Evolutionary conservation across 2,888 invertebrate species (phyloP), one percentile per base, ranked within the genome.

Genomic region (Oxycera nigricornis): DNA sequence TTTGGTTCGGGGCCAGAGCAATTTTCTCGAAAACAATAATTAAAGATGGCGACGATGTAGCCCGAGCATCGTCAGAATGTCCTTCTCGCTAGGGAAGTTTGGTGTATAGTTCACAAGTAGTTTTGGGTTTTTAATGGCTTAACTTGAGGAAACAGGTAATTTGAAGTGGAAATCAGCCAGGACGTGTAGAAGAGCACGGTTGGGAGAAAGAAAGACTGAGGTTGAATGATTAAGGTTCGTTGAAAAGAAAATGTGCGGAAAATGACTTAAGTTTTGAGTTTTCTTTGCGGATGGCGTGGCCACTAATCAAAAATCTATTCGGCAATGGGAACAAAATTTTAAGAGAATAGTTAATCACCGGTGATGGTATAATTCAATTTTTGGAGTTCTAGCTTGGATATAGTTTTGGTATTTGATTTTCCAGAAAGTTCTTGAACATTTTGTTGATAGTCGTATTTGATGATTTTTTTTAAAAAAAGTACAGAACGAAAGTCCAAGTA

Each of bases 141-240:
- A 41, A 65, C 39, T 65, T 41, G 65, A 39, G 65, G 30, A 65
- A 65, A 20, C 65, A 65, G 65, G 65, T 41, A 65, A 65, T 65
- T 65, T 26, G 1, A 41, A 41, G 41, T 65, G 61, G 61, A 61
- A n/a, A 22, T 14, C 3, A 46, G 2, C 46, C 46, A 46, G 6
- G 17, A 46, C 14, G 6, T 14, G 46, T 3, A 17, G 3, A 11
- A 3, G 46, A 46, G 3, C 14, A 46, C 17, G 46, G 17, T 46
- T 46, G n/a, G 14, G 14, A 7, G 14, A 46, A 46, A 55, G 22
- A 14, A 55, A 20, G 9, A 22, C 22, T 6, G n/a, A n/a, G n/a
- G n/a, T n/a, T n/a, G n/a, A n/a, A n/a, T 9, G 55, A 24, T 4
- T 4, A 20, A 2, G 4, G 55, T 24, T 24, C 20, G 55, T 0